These are phyloP conservation scores for Sphaerodactylus townsendi DNA, from an alignment of 2,113 vertebrate species.

Conservation along the genomic window DNA sequence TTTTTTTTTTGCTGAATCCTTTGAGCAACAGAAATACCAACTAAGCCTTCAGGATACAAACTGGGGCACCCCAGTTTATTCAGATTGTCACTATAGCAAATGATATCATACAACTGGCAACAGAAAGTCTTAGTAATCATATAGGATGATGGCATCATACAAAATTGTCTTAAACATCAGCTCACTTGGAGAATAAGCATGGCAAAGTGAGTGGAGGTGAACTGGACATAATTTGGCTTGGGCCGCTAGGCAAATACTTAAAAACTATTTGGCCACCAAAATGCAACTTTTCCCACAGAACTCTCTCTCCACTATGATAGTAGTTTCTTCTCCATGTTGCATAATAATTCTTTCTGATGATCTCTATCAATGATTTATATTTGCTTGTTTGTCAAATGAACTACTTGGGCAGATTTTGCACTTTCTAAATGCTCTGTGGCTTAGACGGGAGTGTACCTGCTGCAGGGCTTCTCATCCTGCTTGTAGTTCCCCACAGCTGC, in stretches of 20 bases:
- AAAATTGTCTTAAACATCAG: background rate
- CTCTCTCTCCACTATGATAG: background rate
- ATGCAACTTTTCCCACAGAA: background rate
- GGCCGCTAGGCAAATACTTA: background rate
- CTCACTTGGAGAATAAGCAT: background rate
- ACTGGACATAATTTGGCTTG: background rate
- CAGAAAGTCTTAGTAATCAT: background rate
- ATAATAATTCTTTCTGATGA: slow-evolving; percentile 9
- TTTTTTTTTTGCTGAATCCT: background rate
- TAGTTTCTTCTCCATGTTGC: slow-evolving; percentile 40
- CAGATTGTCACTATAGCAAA: background rate
- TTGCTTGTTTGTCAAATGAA: slow-evolving; percentile 29
- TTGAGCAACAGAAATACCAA: background rate
- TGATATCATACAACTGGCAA: background rate
- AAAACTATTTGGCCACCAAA: background rate
- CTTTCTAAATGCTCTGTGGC: too few species aligned
- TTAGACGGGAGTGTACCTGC: too few species aligned
- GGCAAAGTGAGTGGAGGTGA: background rate
- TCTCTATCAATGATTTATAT: slow-evolving; percentile 63
- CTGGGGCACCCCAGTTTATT: too few species aligned
- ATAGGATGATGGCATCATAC: background rate
- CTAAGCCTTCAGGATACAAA: too few species aligned
- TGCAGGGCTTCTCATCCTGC: too few species aligned
- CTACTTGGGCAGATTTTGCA: too few species aligned
- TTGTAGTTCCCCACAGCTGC: too few species aligned